Percentiles rank a stretch among this genome's conserved stretches.
Conservation (phyloP, 2,113 vertebrate genomes). For the Lasiurus borealis region DNA sequence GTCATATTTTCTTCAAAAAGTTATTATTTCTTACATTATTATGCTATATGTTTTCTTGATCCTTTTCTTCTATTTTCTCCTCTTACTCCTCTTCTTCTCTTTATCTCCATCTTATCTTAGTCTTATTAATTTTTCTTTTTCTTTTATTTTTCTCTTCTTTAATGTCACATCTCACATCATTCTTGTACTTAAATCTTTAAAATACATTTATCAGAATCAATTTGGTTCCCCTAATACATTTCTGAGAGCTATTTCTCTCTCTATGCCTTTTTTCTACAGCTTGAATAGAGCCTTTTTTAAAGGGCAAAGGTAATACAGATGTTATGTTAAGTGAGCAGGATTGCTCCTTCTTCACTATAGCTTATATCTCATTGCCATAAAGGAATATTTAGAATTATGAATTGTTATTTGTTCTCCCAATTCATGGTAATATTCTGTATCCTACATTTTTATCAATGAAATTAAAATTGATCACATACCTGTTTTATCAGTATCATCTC, state of each 20-base stretch:
- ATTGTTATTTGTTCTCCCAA: background rate
- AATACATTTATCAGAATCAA: background rate
- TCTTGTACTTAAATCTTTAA: background rate
- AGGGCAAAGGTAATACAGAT: background rate
- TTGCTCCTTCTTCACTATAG: background rate
- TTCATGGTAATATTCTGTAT: background rate
- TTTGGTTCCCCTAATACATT: background rate
- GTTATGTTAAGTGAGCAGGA: background rate
- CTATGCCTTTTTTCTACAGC: background rate
- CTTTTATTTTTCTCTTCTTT: too few species aligned
- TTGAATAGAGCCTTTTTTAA: background rate
- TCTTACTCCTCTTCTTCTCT: background rate
- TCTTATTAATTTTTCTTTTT: background rate
- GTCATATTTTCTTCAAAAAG: background rate
- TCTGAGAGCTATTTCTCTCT: background rate
- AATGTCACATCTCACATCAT: background rate
- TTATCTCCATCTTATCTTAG: background rate
- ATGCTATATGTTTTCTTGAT: background rate
- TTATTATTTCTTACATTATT: background rate
- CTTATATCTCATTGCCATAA: background rate
- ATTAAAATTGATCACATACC: background rate
- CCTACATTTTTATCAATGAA: background rate
- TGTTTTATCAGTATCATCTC: background rate
- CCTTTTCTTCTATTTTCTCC: background rate
- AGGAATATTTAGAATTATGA: background rate